Conservation (phyloP, 1,140 invertebrate species). For the Drosophila lacertosa region DNA sequence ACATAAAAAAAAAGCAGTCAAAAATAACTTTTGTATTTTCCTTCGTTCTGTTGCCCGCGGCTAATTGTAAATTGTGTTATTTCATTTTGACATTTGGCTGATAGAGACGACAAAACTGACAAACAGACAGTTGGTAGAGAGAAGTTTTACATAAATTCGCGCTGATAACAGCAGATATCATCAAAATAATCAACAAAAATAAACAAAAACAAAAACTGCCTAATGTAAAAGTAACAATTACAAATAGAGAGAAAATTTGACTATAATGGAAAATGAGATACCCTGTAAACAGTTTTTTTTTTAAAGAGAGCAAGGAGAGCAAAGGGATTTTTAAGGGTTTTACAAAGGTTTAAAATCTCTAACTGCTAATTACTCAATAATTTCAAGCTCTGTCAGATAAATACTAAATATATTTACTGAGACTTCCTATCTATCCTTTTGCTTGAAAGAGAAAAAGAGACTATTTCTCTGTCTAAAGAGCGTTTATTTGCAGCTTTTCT, state of each 20-base stretch:
- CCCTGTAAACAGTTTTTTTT: constrained; percentile 7
- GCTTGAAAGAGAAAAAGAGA: no score
- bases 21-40: constrained; percentile 4
- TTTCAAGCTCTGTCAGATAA: no score
- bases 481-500: no score
- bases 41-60: background rate
- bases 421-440: no score
- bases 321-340: no score
- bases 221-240: constrained; percentile 18
- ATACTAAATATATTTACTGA: no score
- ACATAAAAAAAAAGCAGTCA: background rate
- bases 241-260: background rate
- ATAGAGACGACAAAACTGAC: constrained; percentile 24
- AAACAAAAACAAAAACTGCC: constrained; percentile 15
- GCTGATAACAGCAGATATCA: constrained; percentile 27
- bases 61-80: constrained; percentile 23
- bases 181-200: constrained; percentile 3
- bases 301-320: no score
- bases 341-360: no score
- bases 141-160: constrained; percentile 28
- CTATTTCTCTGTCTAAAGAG: no score
- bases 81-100: constrained; percentile 26
- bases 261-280: background rate
- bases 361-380: no score
- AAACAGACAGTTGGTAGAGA: constrained; percentile 3